Conservation (phyloP, 2,797 vertebrate species). For the Silurus aristotelis region DNA sequence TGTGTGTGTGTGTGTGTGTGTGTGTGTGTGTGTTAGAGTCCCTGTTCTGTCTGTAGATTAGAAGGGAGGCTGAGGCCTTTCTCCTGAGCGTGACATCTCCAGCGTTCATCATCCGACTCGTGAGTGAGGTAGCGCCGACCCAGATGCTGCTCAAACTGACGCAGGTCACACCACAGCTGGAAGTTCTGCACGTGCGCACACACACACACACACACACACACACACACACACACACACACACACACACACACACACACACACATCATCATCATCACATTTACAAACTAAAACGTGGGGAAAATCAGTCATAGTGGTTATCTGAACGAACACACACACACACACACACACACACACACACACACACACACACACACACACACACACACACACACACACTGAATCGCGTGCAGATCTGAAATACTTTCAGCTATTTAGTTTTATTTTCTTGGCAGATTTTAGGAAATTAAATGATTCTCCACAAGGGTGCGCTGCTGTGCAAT, state of each 20-base stretch:
- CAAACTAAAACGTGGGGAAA: not conserved
- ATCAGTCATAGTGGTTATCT: not conserved
- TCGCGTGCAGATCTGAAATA: no score
- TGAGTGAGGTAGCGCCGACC: slow-evolving; percentile 73
- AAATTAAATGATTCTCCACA: not conserved
- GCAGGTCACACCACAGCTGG: slow-evolving; percentile 77
- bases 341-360: no score
- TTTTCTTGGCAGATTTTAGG: not conserved
- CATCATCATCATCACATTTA: not conserved
- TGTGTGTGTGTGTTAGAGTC: slow-evolving; percentile 11
- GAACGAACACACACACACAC: not conserved
- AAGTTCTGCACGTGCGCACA: slow-evolving; percentile 64
- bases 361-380: not conserved
- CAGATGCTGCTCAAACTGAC: slow-evolving; percentile 69
- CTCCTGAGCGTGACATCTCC: slow-evolving; percentile 64
- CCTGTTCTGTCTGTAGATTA: slow-evolving; percentile 47
- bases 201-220: not conserved
- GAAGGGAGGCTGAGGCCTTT: slow-evolving; percentile 62
- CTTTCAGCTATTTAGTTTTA: not conserved
- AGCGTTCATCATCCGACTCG: slow-evolving; percentile 65
- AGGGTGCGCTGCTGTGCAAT: not conserved
- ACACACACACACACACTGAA: not conserved
- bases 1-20: not conserved
- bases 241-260: not conserved
- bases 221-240: not conserved